Percentiles rank a stretch among this genome's conserved stretches.
phyloP scores from a whole-genome alignment of 2,888 invertebrate species.

The Lamellibrachia satsuma region DNA sequence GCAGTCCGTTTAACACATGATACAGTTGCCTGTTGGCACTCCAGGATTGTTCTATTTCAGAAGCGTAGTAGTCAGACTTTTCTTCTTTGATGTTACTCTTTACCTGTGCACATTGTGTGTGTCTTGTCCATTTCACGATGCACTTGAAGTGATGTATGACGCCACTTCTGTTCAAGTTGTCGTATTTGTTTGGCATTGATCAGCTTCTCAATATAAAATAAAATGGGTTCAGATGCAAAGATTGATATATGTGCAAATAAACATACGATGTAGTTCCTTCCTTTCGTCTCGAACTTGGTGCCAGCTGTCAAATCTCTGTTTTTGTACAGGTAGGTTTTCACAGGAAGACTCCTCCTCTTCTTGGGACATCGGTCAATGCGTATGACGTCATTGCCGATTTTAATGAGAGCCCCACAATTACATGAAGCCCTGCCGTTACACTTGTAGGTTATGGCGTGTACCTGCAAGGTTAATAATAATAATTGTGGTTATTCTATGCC shows the following conservation, averaged over 20 bases:
- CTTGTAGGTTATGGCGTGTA: neutral
- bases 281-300: neutral
- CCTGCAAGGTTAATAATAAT: neutral
- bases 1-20: too few species aligned
- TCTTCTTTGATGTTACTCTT: too few species aligned
- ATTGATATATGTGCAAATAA: neutral
- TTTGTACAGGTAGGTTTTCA: conserved; percentile 17
- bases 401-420: conserved; percentile 19
- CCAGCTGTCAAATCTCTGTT: neutral
- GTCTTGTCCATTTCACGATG: too few species aligned
- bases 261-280: neutral
- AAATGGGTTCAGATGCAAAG: neutral
- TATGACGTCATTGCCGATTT: conserved; percentile 17
- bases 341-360: neutral
- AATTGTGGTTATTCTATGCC: neutral
- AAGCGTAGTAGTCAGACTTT: too few species aligned
- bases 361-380: conserved; percentile 17
- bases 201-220: neutral
- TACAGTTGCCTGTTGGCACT: too few species aligned
- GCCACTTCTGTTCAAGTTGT: too few species aligned
- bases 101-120: too few species aligned
- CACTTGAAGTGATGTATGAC: too few species aligned
- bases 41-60: too few species aligned
- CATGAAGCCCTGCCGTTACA: neutral
- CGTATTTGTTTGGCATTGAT: too few species aligned